Percentiles rank a stretch among this genome's conserved stretches.
phyloP scores from a whole-genome alignment of 2,888 invertebrate species.

The Troilus luridus region DNA sequence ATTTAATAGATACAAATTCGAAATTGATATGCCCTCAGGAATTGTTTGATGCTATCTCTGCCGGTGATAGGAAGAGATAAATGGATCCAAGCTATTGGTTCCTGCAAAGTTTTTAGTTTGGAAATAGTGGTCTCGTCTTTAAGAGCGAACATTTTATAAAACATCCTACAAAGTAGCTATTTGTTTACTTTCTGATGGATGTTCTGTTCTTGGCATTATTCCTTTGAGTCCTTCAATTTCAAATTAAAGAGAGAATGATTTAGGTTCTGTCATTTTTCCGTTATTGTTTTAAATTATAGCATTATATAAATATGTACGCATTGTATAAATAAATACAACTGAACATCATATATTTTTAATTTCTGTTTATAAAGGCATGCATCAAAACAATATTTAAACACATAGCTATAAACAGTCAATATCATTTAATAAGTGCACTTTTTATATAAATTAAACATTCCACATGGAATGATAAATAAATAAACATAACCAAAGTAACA shows the following conservation, averaged over 20 bases:
- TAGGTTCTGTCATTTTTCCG: not conserved
- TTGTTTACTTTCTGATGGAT: not conserved
- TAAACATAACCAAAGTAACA: too few relatives aligned
- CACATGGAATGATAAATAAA: too few relatives aligned
- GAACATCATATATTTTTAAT: too few relatives aligned
- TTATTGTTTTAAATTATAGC: too few relatives aligned
- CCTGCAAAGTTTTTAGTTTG: not conserved
- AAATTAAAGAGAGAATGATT: not conserved
- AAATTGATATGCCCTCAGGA: not conserved
- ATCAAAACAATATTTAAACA: too few relatives aligned
- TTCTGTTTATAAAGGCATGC: too few relatives aligned
- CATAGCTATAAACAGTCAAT: too few relatives aligned
- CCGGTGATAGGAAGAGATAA: conserved; percentile 32
- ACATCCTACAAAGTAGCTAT: not conserved
- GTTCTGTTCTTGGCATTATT: not conserved
- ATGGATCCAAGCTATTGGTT: not conserved
- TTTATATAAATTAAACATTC: too few relatives aligned
- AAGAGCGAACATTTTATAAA: not conserved
- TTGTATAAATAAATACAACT: too few relatives aligned
- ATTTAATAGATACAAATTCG: not conserved
- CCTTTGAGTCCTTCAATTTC: not conserved
- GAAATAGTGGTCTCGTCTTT: not conserved
- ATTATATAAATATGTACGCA: too few relatives aligned
- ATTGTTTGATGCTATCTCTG: not conserved
- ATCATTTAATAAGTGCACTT: too few relatives aligned